These are phyloP conservation scores for Amphilophus citrinellus DNA, from an alignment of 2,113 vertebrate species.

Conservation along the genomic window DNA sequence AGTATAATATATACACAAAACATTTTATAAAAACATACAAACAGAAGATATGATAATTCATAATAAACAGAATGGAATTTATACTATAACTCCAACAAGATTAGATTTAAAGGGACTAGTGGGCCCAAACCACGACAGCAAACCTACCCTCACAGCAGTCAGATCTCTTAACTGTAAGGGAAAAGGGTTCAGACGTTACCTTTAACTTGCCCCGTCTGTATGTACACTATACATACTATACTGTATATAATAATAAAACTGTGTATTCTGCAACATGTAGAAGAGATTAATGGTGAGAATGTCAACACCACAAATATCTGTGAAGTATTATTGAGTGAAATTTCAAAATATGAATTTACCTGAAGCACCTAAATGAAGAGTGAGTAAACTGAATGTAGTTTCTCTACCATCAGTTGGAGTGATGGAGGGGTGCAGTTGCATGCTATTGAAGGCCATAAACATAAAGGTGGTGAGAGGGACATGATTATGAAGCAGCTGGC, in stretches of 20 bases:
- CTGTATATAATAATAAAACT: neutral
- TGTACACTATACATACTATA: neutral
- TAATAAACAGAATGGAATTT: too few relatives aligned
- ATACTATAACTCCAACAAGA: too few relatives aligned
- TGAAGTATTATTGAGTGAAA: neutral
- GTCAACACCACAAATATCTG: neutral
- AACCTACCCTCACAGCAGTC: too few relatives aligned
- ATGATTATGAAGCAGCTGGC: neutral
- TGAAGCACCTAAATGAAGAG: neutral
- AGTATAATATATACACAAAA: too few relatives aligned
- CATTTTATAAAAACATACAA: too few relatives aligned
- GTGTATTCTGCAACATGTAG: too few relatives aligned
- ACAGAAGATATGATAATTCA: too few relatives aligned
- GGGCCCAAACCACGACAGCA: neutral
- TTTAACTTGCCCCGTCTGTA: neutral
- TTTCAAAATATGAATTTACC: neutral
- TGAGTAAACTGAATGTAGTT: too few relatives aligned
- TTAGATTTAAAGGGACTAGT: too few relatives aligned
- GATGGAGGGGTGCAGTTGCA: neutral
- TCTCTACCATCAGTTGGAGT: too few relatives aligned
- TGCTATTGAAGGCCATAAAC: too few relatives aligned
- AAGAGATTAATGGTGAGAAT: neutral
- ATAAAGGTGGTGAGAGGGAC: neutral
- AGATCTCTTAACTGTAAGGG: too few relatives aligned
- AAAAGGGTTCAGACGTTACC: neutral